Percentiles rank a stretch among this genome's conserved stretches.
Evolutionary conservation across 2,888 invertebrate genomes (phyloP).

Genomic region (Celastrina argiolus): DNA sequence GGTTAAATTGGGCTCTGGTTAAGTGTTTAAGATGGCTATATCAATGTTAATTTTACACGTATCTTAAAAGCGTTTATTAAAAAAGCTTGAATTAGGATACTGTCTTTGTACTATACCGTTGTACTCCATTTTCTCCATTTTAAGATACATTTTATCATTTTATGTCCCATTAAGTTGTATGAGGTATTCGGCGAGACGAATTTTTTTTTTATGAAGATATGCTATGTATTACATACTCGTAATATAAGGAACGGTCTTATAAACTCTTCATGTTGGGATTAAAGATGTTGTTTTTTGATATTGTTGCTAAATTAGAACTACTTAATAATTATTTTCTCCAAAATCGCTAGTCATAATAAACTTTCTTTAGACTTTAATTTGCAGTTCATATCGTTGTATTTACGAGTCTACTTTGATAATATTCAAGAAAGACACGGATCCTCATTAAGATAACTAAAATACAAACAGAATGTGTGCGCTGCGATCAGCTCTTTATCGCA

Average conservation of each 20-base stretch:
- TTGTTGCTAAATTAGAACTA: too few species aligned
- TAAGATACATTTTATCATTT: too few species aligned
- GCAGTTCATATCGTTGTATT: too few species aligned
- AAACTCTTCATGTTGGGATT: too few species aligned
- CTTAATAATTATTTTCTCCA: background rate
- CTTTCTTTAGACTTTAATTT: background rate
- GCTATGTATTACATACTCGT: too few species aligned
- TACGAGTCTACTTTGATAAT: background rate
- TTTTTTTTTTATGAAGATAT: too few species aligned
- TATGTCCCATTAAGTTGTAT: too few species aligned
- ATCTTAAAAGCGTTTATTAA: background rate
- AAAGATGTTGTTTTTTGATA: too few species aligned
- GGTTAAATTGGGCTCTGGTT: too few species aligned
- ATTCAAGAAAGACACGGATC: constrained; percentile 16
- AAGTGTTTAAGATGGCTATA: background rate
- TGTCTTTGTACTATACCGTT: background rate
- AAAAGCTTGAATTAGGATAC: background rate
- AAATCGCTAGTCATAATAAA: background rate
- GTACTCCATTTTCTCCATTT: background rate
- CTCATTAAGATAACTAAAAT: constrained; percentile 14
- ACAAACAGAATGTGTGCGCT: constrained; percentile 28
- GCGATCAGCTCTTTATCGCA: constrained; percentile 38
- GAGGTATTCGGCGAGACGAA: too few species aligned
- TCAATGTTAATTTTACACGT: background rate
- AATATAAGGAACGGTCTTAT: too few species aligned